A percentile compares a stretch with the other conserved stretches of the same genome.
Evolutionary conservation across 1,140 invertebrate genomes (phyloP).

Genomic region (Pseudoatta argentina): DNA sequence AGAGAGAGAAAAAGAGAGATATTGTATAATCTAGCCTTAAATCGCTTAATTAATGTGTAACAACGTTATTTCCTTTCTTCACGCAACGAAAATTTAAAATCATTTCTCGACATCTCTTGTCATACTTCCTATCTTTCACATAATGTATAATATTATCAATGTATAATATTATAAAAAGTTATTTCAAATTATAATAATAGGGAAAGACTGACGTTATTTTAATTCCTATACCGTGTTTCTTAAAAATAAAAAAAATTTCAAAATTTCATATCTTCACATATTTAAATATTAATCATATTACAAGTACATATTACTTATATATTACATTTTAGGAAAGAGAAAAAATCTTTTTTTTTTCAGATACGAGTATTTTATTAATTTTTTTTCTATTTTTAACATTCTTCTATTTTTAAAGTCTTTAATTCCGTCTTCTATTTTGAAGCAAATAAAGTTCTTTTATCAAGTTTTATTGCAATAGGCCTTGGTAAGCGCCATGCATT

Average conservation of each 20-base stretch:
- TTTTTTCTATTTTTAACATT: neutral
- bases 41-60: constrained; percentile 21
- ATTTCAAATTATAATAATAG: neutral
- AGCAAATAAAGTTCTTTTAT: neutral
- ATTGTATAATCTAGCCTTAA: neutral
- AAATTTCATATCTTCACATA: neutral
- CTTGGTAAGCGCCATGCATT: neutral
- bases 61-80: constrained; percentile 5
- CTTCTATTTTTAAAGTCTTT: neutral
- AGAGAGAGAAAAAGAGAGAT: too few species aligned
- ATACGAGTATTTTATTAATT: neutral
- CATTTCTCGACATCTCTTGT: neutral
- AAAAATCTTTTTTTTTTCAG: neutral
- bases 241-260: neutral
- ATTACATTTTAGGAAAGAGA: neutral
- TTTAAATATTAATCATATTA: neutral
- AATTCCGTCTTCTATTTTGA: neutral
- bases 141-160: neutral
- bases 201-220: neutral
- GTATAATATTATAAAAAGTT: neutral
- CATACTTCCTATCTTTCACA: neutral
- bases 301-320: neutral
- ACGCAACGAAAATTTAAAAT: constrained; percentile 2
- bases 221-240: neutral
- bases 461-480: neutral